Conservation (phyloP, 2,888 invertebrate genomes). For the Micoletzkya japonica region DNA sequence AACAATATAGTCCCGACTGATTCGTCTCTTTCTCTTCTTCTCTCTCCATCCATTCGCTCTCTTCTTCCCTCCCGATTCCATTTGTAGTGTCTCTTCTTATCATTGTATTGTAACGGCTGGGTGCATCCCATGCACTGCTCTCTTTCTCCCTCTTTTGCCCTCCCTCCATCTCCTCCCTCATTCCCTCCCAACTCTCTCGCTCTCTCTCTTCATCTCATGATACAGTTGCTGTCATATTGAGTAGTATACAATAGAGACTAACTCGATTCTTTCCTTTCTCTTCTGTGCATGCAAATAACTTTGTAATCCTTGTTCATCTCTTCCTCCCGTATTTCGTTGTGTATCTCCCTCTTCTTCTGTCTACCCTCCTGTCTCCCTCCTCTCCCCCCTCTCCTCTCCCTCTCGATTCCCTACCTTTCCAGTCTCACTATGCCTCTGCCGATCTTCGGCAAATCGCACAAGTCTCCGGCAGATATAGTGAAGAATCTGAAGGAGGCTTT, state of each 20-base stretch:
- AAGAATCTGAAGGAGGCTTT: slow-evolving; percentile 89
- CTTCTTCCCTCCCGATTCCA: no score
- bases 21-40: not conserved
- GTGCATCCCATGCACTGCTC: not conserved
- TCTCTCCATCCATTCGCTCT: not conserved
- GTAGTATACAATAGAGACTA: no score
- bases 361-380: not conserved
- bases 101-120: no score
- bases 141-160: not conserved
- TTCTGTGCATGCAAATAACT: slow-evolving; percentile 2
- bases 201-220: not conserved
- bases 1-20: no score
- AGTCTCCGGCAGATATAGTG: slow-evolving; percentile 87
- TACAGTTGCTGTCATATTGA: no score
- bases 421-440: slow-evolving; percentile 55
- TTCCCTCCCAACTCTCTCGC: not conserved
- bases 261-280: not conserved
- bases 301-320: slow-evolving; percentile 7
- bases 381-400: not conserved
- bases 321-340: no score
- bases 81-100: no score
- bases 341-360: not conserved
- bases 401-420: no score
- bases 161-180: not conserved
- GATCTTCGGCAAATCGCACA: slow-evolving; percentile 56